Conservation (phyloP, 2,888 invertebrate genomes). For the Pollenia griseotomentosa region DNA sequence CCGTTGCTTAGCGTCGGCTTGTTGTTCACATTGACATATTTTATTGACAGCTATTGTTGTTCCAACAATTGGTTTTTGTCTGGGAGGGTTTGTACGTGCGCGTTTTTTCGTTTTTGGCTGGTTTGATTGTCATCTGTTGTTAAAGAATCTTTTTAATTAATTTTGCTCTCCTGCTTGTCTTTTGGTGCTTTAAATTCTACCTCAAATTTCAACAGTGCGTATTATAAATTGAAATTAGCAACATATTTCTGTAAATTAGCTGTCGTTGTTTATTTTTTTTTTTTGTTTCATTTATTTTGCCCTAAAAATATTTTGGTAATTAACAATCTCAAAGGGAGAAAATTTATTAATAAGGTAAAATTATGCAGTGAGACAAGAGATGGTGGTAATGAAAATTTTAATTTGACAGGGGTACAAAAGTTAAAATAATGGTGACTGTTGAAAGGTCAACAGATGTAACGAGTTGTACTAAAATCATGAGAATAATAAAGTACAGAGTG, state of each 20-base stretch:
- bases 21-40: conserved; percentile 63
- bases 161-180: conserved; percentile 25
- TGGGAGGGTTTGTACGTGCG: background rate
- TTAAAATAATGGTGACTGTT: too few relatives aligned
- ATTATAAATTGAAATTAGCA: conserved; percentile 44
- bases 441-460: too few relatives aligned
- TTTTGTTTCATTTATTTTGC: background rate
- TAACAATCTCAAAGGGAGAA: background rate
- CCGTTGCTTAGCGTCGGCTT: conserved; percentile 42
- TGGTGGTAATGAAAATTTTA: too few relatives aligned
- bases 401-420: too few relatives aligned
- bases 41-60: conserved; percentile 57
- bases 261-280: background rate
- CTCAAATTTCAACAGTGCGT: conserved; percentile 23
- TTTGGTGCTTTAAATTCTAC: background rate
- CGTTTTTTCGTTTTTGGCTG: background rate
- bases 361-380: too few relatives aligned
- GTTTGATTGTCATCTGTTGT: conserved; percentile 63
- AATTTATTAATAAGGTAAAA: background rate
- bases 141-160: conserved; percentile 64
- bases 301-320: conserved; percentile 1
- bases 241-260: conserved; percentile 60
- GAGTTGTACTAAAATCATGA: too few relatives aligned
- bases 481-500: too few relatives aligned
- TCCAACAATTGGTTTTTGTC: conserved; percentile 23